Evolutionary conservation across 2,888 invertebrate genomes (phyloP).

Genomic region (Drosophila cognata): DNA sequence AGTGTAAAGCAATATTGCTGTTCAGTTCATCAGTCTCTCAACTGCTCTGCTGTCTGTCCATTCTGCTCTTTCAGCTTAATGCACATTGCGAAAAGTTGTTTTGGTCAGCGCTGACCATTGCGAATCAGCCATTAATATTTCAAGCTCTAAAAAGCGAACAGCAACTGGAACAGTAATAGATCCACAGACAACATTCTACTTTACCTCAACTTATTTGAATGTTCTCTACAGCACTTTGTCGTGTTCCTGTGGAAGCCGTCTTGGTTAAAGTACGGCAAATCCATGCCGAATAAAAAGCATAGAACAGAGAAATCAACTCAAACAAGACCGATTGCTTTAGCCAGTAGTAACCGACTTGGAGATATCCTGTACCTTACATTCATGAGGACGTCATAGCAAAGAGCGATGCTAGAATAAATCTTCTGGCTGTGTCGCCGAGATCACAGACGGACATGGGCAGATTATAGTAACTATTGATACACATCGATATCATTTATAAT

Average conservation of each 20-base stretch:
- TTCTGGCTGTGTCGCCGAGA: not conserved
- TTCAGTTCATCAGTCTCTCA: slow-evolving; percentile 40
- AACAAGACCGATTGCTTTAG: not conserved
- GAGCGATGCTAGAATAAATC: not conserved
- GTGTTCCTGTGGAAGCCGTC: slow-evolving; percentile 34
- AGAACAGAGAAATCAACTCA: slow-evolving; percentile 37
- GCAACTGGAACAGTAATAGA: slow-evolving; percentile 10
- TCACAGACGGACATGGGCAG: not conserved
- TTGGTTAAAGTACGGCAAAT: slow-evolving; percentile 9
- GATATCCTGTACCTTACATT: not conserved
- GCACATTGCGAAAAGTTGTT: slow-evolving; percentile 59
- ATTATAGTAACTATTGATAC: not conserved
- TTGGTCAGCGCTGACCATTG: slow-evolving; percentile 26
- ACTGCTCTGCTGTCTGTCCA: slow-evolving; percentile 26
- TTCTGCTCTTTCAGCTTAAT: slow-evolving; percentile 52
- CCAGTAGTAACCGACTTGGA: not conserved
- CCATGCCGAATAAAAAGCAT: not conserved
- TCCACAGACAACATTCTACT: not conserved
- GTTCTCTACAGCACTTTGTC: slow-evolving; percentile 18
- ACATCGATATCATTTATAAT: not conserved
- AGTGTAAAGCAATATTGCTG: slow-evolving; percentile 45
- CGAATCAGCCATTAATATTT: slow-evolving; percentile 60
- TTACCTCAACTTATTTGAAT: slow-evolving; percentile 26
- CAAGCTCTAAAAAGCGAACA: slow-evolving; percentile 42
- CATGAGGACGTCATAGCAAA: too few species aligned